A percentile compares a stretch with the other conserved stretches of the same genome.
These are phyloP conservation scores for Clostera curtula DNA, from an alignment of 2,888 invertebrate genomes.

Conservation along the genomic window DNA sequence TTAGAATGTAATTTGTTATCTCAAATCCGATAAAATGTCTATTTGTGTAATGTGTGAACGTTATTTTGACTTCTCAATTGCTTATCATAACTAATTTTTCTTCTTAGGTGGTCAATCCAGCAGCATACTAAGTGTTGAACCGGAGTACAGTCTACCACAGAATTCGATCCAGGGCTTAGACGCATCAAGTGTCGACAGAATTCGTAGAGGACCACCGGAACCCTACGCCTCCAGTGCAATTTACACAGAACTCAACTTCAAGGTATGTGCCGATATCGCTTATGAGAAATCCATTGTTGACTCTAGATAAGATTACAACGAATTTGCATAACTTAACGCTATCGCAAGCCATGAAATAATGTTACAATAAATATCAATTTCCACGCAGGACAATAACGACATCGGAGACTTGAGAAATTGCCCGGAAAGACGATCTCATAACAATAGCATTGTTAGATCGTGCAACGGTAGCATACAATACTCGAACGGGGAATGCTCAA, in stretches of 20 bases:
- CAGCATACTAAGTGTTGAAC: constrained; percentile 61
- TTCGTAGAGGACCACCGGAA: constrained; percentile 62
- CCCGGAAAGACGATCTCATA: constrained; percentile 65
- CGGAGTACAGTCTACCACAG: constrained; percentile 66
- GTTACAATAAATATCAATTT: constrained; percentile 39
- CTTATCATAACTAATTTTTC: constrained; percentile 11
- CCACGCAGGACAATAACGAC: constrained; percentile 60
- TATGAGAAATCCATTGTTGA: constrained; percentile 40
- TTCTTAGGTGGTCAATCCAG: constrained; percentile 61
- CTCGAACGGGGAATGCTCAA: constrained; percentile 67
- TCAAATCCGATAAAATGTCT: too few species aligned
- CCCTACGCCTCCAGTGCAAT: constrained; percentile 69
- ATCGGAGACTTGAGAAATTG: constrained; percentile 63
- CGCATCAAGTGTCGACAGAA: constrained; percentile 57
- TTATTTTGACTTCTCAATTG: background rate
- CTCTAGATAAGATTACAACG: constrained; percentile 47
- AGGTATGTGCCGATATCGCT: constrained; percentile 61
- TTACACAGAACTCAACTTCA: constrained; percentile 72
- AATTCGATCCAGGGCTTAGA: constrained; percentile 67
- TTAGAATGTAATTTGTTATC: constrained; percentile 1
- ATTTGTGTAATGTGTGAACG: constrained; percentile 3
- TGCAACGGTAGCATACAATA: constrained; percentile 69
- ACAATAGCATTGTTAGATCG: constrained; percentile 69
- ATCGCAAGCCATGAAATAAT: constrained; percentile 23
- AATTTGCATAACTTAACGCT: constrained; percentile 43